These are phyloP conservation scores for Antennarius striatus DNA, from an alignment of 2,113 vertebrate species.

Conservation along the genomic window DNA sequence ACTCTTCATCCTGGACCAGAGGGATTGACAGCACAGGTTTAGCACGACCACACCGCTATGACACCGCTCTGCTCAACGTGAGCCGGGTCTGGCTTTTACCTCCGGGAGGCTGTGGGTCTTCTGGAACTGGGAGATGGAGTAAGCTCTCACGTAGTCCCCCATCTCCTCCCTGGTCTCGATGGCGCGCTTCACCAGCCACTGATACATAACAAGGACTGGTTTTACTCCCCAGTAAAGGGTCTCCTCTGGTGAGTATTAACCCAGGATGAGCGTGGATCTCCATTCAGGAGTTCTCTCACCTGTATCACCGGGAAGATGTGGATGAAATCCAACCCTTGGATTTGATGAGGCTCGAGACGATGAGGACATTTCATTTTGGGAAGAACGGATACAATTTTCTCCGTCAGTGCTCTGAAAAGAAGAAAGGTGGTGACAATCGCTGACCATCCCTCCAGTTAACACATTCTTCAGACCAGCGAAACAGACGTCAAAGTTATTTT, in stretches of 20 bases:
- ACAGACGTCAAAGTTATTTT: too few relatives aligned
- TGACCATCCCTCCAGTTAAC: too few relatives aligned
- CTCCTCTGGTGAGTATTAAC: neutral
- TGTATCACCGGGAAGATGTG: conserved; percentile 98
- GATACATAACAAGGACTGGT: conserved; percentile 32
- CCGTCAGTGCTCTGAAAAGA: conserved; percentile 88
- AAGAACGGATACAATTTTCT: conserved; percentile 97
- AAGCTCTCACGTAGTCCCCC: conserved; percentile 94
- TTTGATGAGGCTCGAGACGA: conserved; percentile 95
- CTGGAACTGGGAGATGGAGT: conserved; percentile 94
- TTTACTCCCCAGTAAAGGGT: neutral
- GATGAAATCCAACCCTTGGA: conserved; percentile 98
- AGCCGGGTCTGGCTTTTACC: conserved; percentile 71
- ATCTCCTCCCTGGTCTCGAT: conserved; percentile 98
- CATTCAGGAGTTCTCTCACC: conserved; percentile 69
- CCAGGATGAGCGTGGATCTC: neutral
- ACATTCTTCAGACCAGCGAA: too few relatives aligned
- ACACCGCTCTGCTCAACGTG: too few relatives aligned
- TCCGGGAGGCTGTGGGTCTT: conserved; percentile 91
- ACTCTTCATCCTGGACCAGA: conserved; percentile 88
- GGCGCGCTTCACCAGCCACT: conserved; percentile 98
- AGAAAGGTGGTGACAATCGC: neutral
- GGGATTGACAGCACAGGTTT: conserved; percentile 1
- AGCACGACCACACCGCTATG: neutral
- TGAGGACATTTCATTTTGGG: conserved; percentile 99